These are phyloP conservation scores for Actinostola sp. DNA, from an alignment of 92 coral and sea anemone genomes.

Conservation along the genomic window DNA sequence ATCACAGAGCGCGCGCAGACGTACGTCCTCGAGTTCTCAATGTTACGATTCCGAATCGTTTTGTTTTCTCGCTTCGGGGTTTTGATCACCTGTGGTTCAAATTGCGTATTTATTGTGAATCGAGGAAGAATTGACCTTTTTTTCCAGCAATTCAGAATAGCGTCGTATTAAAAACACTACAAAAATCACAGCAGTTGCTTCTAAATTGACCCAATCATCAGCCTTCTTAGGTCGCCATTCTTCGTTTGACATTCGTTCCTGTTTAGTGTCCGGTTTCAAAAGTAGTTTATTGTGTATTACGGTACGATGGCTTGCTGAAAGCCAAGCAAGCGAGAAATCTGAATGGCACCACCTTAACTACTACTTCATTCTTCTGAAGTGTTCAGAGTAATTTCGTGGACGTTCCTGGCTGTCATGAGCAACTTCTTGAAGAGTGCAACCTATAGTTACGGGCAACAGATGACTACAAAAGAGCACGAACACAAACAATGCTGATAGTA, in stretches of 20 bases:
- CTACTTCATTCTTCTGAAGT: constrained; percentile 33
- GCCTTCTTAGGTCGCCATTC: constrained; percentile 22
- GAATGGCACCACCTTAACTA: constrained; percentile 29
- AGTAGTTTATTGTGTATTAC: constrained; percentile 19
- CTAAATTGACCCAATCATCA: constrained; percentile 41
- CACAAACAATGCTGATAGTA: constrained; percentile 66
- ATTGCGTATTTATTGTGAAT: constrained; percentile 21
- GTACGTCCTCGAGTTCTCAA: neutral
- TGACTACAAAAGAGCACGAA: constrained; percentile 62
- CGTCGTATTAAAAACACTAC: constrained; percentile 1
- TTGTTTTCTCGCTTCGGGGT: constrained; percentile 25
- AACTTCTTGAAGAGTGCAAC: constrained; percentile 19
- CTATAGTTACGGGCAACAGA: constrained; percentile 40
- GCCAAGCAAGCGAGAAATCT: constrained; percentile 39
- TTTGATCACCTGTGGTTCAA: constrained; percentile 27
- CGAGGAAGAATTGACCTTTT: constrained; percentile 16
- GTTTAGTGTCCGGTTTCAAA: constrained; percentile 55
- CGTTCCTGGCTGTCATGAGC: constrained; percentile 16
- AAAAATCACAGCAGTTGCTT: constrained; percentile 15
- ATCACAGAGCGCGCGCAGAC: constrained; percentile 10
- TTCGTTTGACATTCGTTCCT: constrained; percentile 26
- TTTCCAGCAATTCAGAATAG: neutral
- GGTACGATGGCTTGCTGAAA: constrained; percentile 36
- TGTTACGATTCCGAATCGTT: neutral
- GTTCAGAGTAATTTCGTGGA: constrained; percentile 30